Conservation (phyloP, 1,140 invertebrate genomes). For the Zaprionus davidi region DNA sequence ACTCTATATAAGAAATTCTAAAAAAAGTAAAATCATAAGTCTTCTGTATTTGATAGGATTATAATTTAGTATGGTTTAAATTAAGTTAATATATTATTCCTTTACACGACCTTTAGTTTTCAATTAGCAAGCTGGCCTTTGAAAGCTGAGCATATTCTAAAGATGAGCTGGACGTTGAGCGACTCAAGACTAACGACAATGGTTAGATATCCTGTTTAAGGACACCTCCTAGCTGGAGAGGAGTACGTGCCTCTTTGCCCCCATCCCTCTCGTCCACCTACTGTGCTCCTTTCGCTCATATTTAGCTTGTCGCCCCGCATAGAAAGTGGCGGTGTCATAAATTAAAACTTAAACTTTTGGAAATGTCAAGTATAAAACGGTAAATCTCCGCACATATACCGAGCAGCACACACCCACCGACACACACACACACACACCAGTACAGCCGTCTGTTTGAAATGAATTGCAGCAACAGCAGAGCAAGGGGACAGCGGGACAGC, state of each 20-base stretch:
- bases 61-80: too few relatives aligned
- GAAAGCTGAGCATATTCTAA: slow-evolving; percentile 17
- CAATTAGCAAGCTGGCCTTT: not conserved
- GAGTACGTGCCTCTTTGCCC: not conserved
- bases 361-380: slow-evolving; percentile 84
- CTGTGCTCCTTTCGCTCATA: slow-evolving; percentile 64
- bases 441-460: slow-evolving; percentile 64
- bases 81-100: too few relatives aligned
- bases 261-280: too few relatives aligned
- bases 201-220: slow-evolving; percentile 74
- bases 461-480: slow-evolving; percentile 65
- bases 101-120: not conserved
- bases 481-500: not conserved
- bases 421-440: slow-evolving; percentile 43
- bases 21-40: too few relatives aligned
- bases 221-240: slow-evolving; percentile 28
- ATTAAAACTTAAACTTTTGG: slow-evolving; percentile 84
- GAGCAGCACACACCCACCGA: slow-evolving; percentile 45
- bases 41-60: too few relatives aligned
- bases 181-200: slow-evolving; percentile 65
- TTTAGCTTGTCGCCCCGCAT: slow-evolving; percentile 75
- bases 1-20: too few relatives aligned
- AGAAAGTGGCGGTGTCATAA: slow-evolving; percentile 84
- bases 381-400: slow-evolving; percentile 77
- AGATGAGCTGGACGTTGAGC: slow-evolving; percentile 30